Base-by-base conservation (phyloP, 2,888 invertebrate species). In the Hydrotaea diabolus region DNA sequence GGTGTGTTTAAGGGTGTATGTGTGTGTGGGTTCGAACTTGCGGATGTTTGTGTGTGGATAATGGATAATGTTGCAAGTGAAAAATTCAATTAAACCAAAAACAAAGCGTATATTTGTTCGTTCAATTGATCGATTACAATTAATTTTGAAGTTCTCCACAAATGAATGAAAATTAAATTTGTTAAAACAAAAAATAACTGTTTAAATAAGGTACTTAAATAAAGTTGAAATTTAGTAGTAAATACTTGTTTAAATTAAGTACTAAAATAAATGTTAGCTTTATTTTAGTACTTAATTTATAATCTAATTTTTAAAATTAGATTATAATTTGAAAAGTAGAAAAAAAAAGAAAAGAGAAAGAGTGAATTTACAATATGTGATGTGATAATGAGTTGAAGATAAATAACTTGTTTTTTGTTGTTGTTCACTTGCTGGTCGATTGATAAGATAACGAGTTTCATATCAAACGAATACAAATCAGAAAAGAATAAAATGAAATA, bases 1-100 rank as follows among this genome's bases (percentile, higher is more conserved):
- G 80, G 81, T 84, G 84, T 81, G 77, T 81, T 59, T 66, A 8
- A 43, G 66, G 46, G 39, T 36, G 46, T 49, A 8, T 36, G 15
- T 2, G 39, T 19, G 66, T 17, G 39, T 66, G 19, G 0, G 19
- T 36, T 15, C 36, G 64, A n/a, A n/a, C n/a, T n/a, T n/a, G n/a
- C n/a, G n/a, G n/a, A n/a, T 64, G 64, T 36, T n/a, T n/a, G 19
- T 43, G 26, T 66, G 39, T 57, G 23, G n/a, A n/a, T n/a, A n/a
- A n/a, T n/a, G n/a, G n/a, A n/a, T 19, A 57, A 11, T 59, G 59
- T 26, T 66, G 13, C 11, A 46, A 55, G 21, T 31, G 26, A 59
- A 26, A 43, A 21, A 75, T 49, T 11, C 39, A 62, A 74, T 2
- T 15, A 17, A 19, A 57, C 19, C 46, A 78, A 49, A 17, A 74